Evolutionary conservation across 2,888 invertebrate species (phyloP), one percentile per base, ranked within the genome.

Genomic region (Ormia ochracea): DNA sequence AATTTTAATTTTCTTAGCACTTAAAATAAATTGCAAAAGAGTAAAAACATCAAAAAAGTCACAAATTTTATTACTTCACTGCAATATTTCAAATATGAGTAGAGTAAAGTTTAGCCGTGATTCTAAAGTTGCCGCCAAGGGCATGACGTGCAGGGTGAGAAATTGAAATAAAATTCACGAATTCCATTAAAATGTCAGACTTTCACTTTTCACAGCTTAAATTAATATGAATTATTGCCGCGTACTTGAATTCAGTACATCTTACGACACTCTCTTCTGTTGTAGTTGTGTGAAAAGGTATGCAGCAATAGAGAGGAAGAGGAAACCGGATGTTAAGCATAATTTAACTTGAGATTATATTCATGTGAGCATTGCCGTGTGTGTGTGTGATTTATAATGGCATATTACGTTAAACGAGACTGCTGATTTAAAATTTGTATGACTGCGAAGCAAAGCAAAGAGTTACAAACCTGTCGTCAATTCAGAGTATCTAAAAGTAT

Each of bases 201-300:
- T 83, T 84, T 84, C 84, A 84, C 84, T 83, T 84, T 84, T 83
- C 82, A 76, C 79, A 81, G 83, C 83, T 84, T 82, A 84, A 84
- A 82, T 83, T 82, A 82, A 81, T 83, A 83, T 84, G 84, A 83
- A 78, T 83, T 83, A 83, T 83, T 82, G 81, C 81, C 14, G 23
- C 41, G 7, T 19, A 26, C 19, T 21, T 4, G n/a, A n/a, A n/a
- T n/a, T n/a, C n/a, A n/a, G 17, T 12, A 41, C 38, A 10, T 12
- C 12, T 36, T 36, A 2, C 6, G 9, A 9, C 21, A 45, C n/a
- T 4, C 14, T 41, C 14, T 14, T 14, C 1, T 17, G 6, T 33
- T 43, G 43, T 45, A 23, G 21, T 68, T 17, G 17, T 23, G 4
- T 26, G 33, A n/a, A 28, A 17, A n/a, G 3, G 4, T 12, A 6